These are phyloP conservation scores for Rhagonycha lutea DNA, from an alignment of 2,888 invertebrate genomes.

Conservation along the genomic window DNA sequence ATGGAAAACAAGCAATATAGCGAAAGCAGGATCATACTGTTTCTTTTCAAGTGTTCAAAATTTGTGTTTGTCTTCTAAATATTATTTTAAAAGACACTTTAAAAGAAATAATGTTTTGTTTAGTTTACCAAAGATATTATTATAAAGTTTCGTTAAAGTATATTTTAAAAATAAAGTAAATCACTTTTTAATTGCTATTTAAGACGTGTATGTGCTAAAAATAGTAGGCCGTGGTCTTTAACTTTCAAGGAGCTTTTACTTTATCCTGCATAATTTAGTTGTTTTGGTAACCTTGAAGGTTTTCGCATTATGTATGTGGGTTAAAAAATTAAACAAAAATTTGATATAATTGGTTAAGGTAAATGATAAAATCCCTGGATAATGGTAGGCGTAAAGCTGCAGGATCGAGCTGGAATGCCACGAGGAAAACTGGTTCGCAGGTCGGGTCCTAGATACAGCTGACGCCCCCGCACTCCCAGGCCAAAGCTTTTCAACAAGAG, in stretches of 20 bases:
- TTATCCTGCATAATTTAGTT: background rate
- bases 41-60: background rate
- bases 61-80: background rate
- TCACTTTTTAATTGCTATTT: background rate
- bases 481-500: slow-evolving; percentile 22
- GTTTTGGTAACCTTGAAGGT: background rate
- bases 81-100: background rate
- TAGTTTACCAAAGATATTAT: background rate
- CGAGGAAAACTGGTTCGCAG: slow-evolving; percentile 25
- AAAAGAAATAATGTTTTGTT: background rate
- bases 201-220: background rate
- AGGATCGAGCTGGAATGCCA: slow-evolving; percentile 24
- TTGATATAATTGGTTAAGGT: slow-evolving; percentile 5
- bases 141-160: background rate
- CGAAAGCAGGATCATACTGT: background rate
- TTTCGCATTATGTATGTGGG: background rate
- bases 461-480: slow-evolving; percentile 38
- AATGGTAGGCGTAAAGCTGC: slow-evolving; percentile 26
- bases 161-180: background rate
- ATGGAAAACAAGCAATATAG: background rate
- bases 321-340: slow-evolving; percentile 2
- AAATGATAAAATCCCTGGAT: slow-evolving; percentile 26
- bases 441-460: slow-evolving; percentile 36
- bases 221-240: background rate
- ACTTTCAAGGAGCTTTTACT: background rate